A percentile compares a stretch with the other conserved stretches of the same genome.
Conservation (phyloP, 2,113 vertebrate genomes). For the Callionymus lyra region DNA sequence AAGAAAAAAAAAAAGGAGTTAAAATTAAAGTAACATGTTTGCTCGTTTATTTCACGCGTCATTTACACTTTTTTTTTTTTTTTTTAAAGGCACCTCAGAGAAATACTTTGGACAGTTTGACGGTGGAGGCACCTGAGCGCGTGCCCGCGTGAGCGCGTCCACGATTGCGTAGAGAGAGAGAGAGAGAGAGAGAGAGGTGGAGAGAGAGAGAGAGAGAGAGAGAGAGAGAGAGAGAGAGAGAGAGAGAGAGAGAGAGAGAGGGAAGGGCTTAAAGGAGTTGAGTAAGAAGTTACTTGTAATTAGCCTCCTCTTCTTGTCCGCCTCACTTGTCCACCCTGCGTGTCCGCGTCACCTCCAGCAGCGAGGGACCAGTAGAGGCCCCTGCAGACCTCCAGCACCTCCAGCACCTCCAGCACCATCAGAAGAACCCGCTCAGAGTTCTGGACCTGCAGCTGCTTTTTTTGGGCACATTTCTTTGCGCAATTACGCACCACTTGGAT, state of each 20-base stretch:
- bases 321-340: slow-evolving; percentile 59
- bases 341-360: slow-evolving; percentile 30
- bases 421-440: neutral
- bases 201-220: slow-evolving; percentile 4
- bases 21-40: no score
- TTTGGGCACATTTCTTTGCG: slow-evolving; percentile 10
- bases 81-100: no score
- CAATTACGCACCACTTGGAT: slow-evolving; percentile 28
- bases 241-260: slow-evolving; percentile 23
- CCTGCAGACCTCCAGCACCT: neutral
- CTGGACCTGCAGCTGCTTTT: slow-evolving; percentile 18
- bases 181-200: slow-evolving; percentile 1
- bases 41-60: no score
- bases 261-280: slow-evolving; percentile 57
- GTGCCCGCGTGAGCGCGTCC: neutral
- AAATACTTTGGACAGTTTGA: no score
- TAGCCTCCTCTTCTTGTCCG: slow-evolving; percentile 63
- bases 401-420: slow-evolving; percentile 2
- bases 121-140: neutral
- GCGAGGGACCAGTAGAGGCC: slow-evolving; percentile 13
- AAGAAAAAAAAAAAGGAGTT: neutral
- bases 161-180: no score
- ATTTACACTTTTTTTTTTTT: no score
- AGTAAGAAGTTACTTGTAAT: slow-evolving; percentile 69
- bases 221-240: slow-evolving; percentile 17